These are phyloP conservation scores for Microcebus murinus DNA, from an alignment of 2,113 vertebrate species.

Conservation along the genomic window DNA sequence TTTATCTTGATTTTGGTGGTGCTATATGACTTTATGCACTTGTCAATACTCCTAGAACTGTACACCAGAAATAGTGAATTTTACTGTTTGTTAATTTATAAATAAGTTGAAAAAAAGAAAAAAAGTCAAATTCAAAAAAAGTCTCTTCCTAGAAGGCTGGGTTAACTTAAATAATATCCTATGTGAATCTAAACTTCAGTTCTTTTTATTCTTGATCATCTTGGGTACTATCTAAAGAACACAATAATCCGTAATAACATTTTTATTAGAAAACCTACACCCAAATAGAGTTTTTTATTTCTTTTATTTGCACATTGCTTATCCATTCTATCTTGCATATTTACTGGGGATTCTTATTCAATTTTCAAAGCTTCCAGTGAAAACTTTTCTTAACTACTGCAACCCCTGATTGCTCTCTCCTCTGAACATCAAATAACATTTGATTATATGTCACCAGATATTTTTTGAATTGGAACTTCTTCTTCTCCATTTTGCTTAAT, in stretches of 20 bases:
- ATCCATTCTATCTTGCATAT: background rate
- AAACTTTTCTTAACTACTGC: background rate
- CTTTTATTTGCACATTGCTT: background rate
- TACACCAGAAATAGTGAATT: background rate
- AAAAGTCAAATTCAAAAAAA: background rate
- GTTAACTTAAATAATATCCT: background rate
- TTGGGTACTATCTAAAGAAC: background rate
- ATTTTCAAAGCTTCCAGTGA: background rate
- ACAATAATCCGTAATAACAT: background rate
- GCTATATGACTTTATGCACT: background rate
- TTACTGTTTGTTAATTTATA: background rate
- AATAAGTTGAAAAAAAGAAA: background rate
- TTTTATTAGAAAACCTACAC: background rate
- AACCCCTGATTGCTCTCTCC: background rate
- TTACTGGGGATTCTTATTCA: background rate
- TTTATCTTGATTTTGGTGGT: background rate
- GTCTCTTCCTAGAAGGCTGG: background rate
- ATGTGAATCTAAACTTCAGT: background rate
- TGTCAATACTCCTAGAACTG: background rate
- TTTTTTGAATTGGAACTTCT: background rate
- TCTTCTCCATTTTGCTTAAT: background rate
- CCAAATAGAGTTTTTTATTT: background rate
- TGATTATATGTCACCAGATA: background rate
- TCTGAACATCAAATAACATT: background rate
- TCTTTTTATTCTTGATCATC: background rate